phyloP scores from a whole-genome alignment of 2,888 invertebrate species.

The Pocota personata region DNA sequence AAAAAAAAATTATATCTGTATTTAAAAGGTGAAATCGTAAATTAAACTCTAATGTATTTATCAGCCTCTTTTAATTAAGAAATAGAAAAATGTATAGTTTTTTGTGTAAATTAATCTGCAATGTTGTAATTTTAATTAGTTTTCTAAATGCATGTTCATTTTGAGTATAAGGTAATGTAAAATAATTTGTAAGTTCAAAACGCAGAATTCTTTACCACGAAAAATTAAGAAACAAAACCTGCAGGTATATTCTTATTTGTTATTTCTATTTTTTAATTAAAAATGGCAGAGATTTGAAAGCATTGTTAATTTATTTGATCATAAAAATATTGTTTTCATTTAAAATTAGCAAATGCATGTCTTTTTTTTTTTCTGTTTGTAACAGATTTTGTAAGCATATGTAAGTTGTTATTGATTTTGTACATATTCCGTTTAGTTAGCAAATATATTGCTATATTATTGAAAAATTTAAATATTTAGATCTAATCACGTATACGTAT shows the following conservation, averaged over 20 bases:
- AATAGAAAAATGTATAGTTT: not conserved
- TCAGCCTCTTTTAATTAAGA: conserved; percentile 17
- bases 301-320: not conserved
- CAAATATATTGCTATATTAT: conserved; percentile 1
- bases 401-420: conserved; percentile 51
- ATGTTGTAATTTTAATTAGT: conserved; percentile 17
- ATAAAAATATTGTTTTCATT: not conserved
- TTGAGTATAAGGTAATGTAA: conserved; percentile 23
- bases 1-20: not conserved
- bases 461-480: conserved; percentile 6
- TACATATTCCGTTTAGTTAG: conserved; percentile 70
- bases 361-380: not conserved
- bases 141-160: conserved; percentile 42
- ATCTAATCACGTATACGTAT: conserved; percentile 49
- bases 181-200: conserved; percentile 7
- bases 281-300: not conserved
- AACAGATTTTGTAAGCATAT: not conserved
- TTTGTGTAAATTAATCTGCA: conserved; percentile 48
- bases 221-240: conserved; percentile 4
- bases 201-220: conserved; percentile 45
- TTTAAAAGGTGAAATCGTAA: conserved; percentile 3
- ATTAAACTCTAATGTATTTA: not conserved
- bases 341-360: not conserved
- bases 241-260: conserved; percentile 13
- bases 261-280: conserved; percentile 39